A percentile compares a stretch with the other conserved stretches of the same genome.
Conservation (phyloP, 53 echinoderm and acorn worm genomes). For the Temnopleurus reevesii region DNA sequence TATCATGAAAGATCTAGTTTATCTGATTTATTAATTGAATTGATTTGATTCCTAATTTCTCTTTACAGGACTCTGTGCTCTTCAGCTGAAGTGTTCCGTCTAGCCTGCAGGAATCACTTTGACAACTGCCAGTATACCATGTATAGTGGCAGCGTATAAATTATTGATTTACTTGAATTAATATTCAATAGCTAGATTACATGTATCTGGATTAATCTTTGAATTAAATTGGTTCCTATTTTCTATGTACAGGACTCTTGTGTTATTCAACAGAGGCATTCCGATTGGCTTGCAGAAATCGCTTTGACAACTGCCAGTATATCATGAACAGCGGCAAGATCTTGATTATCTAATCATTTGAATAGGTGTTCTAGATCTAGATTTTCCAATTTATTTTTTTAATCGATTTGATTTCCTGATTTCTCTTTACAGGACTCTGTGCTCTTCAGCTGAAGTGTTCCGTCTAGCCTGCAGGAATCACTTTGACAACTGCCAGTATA, state of each 20-base stretch:
- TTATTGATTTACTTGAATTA: too few species aligned
- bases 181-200: too few species aligned
- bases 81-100: slow-evolving; percentile 79
- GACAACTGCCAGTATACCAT: slow-evolving; percentile 93
- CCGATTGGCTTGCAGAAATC: slow-evolving; percentile 79
- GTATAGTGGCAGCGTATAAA: too few species aligned
- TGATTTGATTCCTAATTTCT: too few species aligned
- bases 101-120: slow-evolving; percentile 83
- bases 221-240: too few species aligned
- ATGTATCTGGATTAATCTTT: too few species aligned
- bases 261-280: slow-evolving; percentile 84
- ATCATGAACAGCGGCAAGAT: slow-evolving; percentile 90
- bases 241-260: slow-evolving; percentile 65
- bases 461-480: slow-evolving; percentile 82
- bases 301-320: slow-evolving; percentile 95
- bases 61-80: slow-evolving; percentile 75
- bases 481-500: slow-evolving; percentile 94
- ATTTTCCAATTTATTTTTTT: too few species aligned
- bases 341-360: too few species aligned
- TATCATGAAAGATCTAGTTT: too few species aligned
- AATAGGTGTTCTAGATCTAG: too few species aligned
- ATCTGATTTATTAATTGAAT: too few species aligned
- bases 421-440: slow-evolving; percentile 71
- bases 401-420: too few species aligned
- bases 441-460: slow-evolving; percentile 81